Evolutionary conservation across 2,797 vertebrate genomes (phyloP).

Genomic region (Pithecia hirsuta): DNA sequence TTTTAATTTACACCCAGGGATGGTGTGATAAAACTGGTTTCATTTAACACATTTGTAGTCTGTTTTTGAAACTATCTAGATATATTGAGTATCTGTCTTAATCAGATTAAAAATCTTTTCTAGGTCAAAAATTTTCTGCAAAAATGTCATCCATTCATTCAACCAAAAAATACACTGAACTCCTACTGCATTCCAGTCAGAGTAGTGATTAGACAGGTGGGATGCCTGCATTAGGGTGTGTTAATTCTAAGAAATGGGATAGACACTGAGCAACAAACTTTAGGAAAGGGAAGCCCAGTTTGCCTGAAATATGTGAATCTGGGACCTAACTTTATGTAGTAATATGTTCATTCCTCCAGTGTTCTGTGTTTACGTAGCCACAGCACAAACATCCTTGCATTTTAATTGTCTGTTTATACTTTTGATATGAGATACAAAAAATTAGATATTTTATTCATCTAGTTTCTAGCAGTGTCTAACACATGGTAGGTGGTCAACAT

Average conservation of each 20-base stretch:
- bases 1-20: background rate
- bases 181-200: accelerated
- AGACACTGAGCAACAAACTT: background rate
- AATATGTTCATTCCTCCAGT: accelerated
- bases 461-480: background rate
- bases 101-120: background rate
- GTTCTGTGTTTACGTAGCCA: background rate
- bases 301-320: background rate
- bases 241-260: background rate
- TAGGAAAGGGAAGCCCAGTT: background rate
- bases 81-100: background rate
- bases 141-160: background rate
- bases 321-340: accelerated
- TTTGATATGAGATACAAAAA: background rate
- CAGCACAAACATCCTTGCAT: too few relatives aligned
- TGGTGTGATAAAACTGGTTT: background rate
- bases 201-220: background rate
- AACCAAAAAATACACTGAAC: background rate
- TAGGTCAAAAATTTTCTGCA: background rate
- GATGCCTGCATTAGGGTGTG: accelerated
- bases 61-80: background rate
- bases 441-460: background rate
- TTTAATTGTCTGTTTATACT: background rate
- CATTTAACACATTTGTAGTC: background rate
- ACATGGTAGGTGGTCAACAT: too few relatives aligned